Percentiles rank a stretch among this genome's conserved stretches.
Evolutionary conservation across 30 jellyfish, hydroid and myxozoan species (phyloP).

Genomic region (Catostylus mosaicus): DNA sequence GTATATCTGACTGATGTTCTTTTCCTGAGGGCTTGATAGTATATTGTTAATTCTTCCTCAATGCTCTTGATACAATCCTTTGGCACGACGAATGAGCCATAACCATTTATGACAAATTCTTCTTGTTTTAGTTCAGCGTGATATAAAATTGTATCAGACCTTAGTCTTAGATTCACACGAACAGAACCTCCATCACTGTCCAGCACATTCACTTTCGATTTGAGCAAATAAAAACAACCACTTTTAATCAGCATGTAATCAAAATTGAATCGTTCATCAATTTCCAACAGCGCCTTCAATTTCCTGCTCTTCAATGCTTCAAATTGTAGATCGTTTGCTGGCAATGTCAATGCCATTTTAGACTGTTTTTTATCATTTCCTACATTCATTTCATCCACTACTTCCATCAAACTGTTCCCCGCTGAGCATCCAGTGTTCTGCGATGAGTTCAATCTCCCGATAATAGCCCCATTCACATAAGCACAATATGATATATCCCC

Average conservation of each 20-base stretch:
- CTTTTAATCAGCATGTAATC: background rate
- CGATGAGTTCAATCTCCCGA: background rate
- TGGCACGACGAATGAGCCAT: background rate
- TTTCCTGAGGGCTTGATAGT: background rate
- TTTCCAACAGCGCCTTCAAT: background rate
- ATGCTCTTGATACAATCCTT: background rate
- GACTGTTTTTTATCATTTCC: background rate
- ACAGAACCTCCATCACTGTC: background rate
- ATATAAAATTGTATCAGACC: background rate
- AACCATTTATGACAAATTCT: background rate
- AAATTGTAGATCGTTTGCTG: background rate
- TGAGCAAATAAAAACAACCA: background rate
- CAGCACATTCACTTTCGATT: background rate
- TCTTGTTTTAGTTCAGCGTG: slow-evolving; percentile 1
- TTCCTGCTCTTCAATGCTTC: background rate
- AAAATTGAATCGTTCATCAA: background rate
- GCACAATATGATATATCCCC: background rate
- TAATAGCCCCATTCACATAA: background rate
- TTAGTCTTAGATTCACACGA: background rate
- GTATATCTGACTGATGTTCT: background rate
- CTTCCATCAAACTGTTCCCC: background rate
- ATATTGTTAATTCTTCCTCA: background rate
- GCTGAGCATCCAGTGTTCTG: background rate
- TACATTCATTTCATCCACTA: background rate
- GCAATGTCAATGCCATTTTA: background rate